Percentiles rank a stretch among this genome's conserved stretches.
Conservation (phyloP, 2,113 vertebrate genomes). For the Salminus brasiliensis region DNA sequence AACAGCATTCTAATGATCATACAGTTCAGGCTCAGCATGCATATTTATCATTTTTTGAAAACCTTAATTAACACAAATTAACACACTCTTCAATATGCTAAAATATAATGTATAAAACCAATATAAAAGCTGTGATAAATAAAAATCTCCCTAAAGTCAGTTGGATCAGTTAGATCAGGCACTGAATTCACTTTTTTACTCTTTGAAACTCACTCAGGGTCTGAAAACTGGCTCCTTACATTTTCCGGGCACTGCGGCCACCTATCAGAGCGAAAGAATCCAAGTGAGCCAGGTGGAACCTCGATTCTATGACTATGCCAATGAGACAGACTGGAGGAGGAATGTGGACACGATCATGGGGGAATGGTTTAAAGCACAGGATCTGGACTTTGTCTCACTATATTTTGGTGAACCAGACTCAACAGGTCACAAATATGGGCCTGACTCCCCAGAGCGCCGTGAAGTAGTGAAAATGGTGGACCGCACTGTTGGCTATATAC, state of each 20-base stretch:
- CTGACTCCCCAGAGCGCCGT: slow-evolving; percentile 77
- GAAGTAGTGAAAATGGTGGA: slow-evolving; percentile 84
- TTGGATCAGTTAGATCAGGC: no score
- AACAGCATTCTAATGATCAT: no score
- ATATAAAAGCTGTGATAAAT: no score
- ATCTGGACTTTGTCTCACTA: slow-evolving; percentile 84
- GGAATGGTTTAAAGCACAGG: slow-evolving; percentile 75
- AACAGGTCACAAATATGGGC: slow-evolving; percentile 80
- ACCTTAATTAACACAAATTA: no score
- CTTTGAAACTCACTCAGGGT: slow-evolving; percentile 70
- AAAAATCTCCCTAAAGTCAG: no score
- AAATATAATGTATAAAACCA: no score
- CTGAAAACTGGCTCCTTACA: slow-evolving; percentile 85
- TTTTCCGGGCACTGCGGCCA: slow-evolving; percentile 84
- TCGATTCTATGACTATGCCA: slow-evolving; percentile 67
- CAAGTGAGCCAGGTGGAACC: slow-evolving; percentile 76
- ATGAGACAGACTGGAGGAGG: slow-evolving; percentile 80
- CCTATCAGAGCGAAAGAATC: slow-evolving; percentile 75
- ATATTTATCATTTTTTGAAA: no score
- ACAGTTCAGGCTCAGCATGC: no score
- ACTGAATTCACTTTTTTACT: no score
- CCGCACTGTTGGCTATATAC: slow-evolving; percentile 83
- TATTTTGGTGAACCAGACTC: slow-evolving; percentile 89
- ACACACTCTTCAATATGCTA: no score
- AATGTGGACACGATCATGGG: slow-evolving; percentile 78